A percentile compares a stretch with the other conserved stretches of the same genome.
Evolutionary conservation across 2,113 vertebrate genomes (phyloP).

Genomic region (Podarcis raffonei): DNA sequence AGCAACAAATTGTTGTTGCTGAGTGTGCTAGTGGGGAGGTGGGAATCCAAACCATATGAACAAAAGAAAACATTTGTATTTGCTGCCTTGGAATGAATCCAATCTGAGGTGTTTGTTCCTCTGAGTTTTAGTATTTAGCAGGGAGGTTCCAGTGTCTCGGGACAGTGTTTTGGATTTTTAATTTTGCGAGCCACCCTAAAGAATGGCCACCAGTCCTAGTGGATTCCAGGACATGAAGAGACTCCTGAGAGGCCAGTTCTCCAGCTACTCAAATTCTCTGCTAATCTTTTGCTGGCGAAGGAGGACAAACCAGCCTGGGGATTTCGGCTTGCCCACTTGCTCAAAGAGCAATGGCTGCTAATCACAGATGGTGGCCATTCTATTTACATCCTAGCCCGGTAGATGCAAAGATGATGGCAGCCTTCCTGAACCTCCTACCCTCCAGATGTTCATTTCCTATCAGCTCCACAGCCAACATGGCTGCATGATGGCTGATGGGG

Average conservation of each 20-base stretch:
- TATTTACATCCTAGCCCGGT: background rate
- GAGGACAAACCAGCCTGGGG: background rate
- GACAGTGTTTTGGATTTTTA: constrained; percentile 4
- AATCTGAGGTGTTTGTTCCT: background rate
- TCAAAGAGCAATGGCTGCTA: accelerated
- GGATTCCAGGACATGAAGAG: accelerated
- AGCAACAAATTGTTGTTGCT: too few relatives aligned
- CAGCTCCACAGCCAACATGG: too few relatives aligned
- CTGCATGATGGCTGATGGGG: too few relatives aligned
- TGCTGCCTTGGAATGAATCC: background rate
- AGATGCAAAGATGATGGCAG: background rate
- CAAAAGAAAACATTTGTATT: background rate
- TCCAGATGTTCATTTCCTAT: too few relatives aligned
- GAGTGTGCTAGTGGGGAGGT: background rate
- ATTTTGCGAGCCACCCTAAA: background rate
- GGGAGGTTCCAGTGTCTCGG: background rate
- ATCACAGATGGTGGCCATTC: accelerated
- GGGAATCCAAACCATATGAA: background rate
- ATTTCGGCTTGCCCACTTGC: accelerated
- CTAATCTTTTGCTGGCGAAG: background rate
- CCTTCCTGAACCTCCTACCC: too few relatives aligned
- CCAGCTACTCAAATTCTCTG: background rate
- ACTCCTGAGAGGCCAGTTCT: background rate
- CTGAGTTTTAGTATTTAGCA: background rate
- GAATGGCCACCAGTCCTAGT: accelerated